Base-by-base conservation (phyloP, 2,113 vertebrate species). In the Rynchops niger region DNA sequence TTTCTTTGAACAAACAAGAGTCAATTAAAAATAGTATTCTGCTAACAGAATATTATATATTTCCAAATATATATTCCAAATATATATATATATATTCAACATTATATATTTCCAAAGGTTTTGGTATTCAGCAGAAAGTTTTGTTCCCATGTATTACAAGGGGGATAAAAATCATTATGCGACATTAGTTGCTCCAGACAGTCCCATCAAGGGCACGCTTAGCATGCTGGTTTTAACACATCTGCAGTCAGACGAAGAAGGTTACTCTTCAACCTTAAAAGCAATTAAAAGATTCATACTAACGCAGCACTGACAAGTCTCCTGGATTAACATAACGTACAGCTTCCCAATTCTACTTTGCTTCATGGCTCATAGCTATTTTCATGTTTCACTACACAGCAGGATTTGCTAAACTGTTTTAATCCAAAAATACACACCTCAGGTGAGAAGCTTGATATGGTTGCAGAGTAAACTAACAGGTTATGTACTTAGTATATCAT, bases 351-450 rank as follows among this genome's bases (percentile, higher is more conserved):
- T 91, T 88, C 59, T 45, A 55, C 55, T 89, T 77, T 42, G 15
- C 56, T 76, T 80, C 67, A 82, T 12, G 50, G 58, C 49, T 93
- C 53, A 47, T 11, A 61, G 71, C 74, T 76, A 59, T 84, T 89
- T 70, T 91, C 79, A 91, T 26, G 45, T 91, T 72, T 82, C 66
- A 32, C n/a, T 76, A 20, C 25, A 67, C 9, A 87, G 76, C 40
- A 65, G 36, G 26, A 89, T 85, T 81, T 89, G 59, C 43, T 83
- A 62, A 93, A 92, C 22, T 55, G 27, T 55, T 95, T 62, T 84
- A 94, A 98, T 63, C 42, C 45, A 94, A 93, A 97, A 96, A 86
- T 21, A 90, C 7, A 92, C 30, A 91, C 58, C 53, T 97, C 53
- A 71, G 55, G 38, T 76, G 76, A 91, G 36, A 85, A 95, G 70